Base-by-base conservation (phyloP, 2,113 vertebrate genomes). In the Sander vitreus region DNA sequence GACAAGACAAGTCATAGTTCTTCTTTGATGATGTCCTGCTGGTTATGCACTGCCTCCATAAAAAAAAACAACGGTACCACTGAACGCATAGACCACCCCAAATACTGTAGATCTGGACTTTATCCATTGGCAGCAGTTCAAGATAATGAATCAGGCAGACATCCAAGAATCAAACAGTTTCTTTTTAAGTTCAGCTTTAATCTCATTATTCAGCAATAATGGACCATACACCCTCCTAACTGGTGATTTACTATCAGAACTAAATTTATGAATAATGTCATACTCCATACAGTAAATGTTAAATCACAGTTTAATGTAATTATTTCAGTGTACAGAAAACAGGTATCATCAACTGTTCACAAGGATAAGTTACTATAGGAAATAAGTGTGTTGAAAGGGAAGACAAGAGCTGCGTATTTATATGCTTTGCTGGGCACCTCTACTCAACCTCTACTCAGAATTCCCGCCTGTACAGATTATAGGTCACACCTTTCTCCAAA, bases 281-380 rank as follows among this genome's bases (percentile, higher is more conserved):
- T 58, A 43, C 73, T 19, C 4, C 14, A 73, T 72, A 70, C 57
- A 66, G 54, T 75, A 62, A 77, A 70, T 75, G 68, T 78, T 66
- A 91, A 70, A 83, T 86, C 13, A 25, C 30, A 57, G 39, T 70
- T 43, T 83, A 68, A 76, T 85, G 65, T 67, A 36, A 62, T 81
- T 71, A 4, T 70, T 18, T 54, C 54, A 79, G 12, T 12, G 6
- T 48, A 73, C 18, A 81, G 48, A 64, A 79, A 69, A 71, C 55
- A 79, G 73, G 39, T 19, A 55, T 72, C 51, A 58, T n/a, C 18
- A 57, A 65, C 39, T 59, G 59, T 16, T 36, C 14, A 58, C 15
- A 47, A 47, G 6, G 13, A 43, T 48, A 74, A 77, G 48, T 3
- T 53, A 21, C 18, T 30, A 0, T 6, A 23, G 47, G 25, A 70